phyloP scores from a whole-genome alignment of 2,888 invertebrate species.

The Synergus gifuensis region DNA sequence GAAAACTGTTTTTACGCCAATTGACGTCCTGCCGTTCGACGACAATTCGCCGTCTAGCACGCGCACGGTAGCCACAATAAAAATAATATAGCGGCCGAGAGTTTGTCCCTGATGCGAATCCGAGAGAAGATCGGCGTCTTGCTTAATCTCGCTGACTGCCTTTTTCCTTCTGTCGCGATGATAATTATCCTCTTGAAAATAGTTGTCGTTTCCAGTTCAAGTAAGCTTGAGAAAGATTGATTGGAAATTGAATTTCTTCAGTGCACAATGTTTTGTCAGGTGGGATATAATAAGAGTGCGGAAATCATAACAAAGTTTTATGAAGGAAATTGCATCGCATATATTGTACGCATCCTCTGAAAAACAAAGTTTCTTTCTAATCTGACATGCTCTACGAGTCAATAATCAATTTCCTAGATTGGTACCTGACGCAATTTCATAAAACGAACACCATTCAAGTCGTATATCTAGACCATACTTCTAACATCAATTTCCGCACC shows the following conservation, averaged over 20 bases:
- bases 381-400: background rate
- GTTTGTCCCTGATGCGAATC: background rate
- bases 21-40: constrained; percentile 47
- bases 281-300: background rate
- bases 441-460: background rate
- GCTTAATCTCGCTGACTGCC: background rate
- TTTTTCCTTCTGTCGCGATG: constrained; percentile 5
- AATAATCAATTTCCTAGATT: background rate
- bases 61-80: constrained; percentile 28
- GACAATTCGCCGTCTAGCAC: constrained; percentile 43
- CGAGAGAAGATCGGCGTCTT: background rate
- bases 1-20: constrained; percentile 56
- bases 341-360: too few species aligned
- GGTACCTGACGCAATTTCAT: background rate
- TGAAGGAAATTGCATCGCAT: too few species aligned
- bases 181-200: constrained; percentile 26
- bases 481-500: background rate
- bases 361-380: background rate
- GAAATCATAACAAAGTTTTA: too few species aligned
- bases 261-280: background rate
- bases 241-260: background rate
- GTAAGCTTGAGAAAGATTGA: constrained; percentile 5
- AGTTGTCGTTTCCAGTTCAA: constrained; percentile 19
- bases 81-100: constrained; percentile 4
- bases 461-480: background rate